Evolutionary conservation across 1,140 invertebrate genomes (phyloP).

Genomic region (Sinella curviseta): DNA sequence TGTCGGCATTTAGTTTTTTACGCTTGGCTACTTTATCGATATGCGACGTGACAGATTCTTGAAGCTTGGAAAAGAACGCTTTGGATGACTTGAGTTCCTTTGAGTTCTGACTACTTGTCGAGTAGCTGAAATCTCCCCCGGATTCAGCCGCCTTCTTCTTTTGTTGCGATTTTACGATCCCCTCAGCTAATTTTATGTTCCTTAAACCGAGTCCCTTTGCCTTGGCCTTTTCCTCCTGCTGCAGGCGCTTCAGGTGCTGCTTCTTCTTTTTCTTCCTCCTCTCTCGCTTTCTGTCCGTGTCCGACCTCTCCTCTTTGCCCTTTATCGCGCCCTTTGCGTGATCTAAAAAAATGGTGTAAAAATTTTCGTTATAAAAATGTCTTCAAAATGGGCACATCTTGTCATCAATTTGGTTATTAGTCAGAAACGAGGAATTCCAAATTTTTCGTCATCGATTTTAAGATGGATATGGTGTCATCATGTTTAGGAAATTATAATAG

Average conservation of each 20-base stretch:
- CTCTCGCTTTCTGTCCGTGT: constrained; percentile 86
- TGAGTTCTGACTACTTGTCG: constrained; percentile 52
- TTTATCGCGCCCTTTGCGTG: constrained; percentile 77
- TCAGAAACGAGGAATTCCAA: constrained; percentile 48
- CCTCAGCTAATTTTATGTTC: constrained; percentile 64
- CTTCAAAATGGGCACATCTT: not conserved
- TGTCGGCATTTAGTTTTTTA: constrained; percentile 52
- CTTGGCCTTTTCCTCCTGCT: constrained; percentile 61
- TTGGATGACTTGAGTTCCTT: constrained; percentile 74
- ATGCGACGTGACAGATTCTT: constrained; percentile 67
- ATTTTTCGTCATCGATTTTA: constrained; percentile 33
- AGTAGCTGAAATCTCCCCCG: constrained; percentile 45
- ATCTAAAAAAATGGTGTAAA: constrained; percentile 54
- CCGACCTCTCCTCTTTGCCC: constrained; percentile 75
- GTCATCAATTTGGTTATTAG: too few relatives aligned
- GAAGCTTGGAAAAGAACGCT: constrained; percentile 77
- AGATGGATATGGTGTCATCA: constrained; percentile 40
- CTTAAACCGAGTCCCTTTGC: constrained; percentile 56
- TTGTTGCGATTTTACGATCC: constrained; percentile 60
- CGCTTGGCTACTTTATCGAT: constrained; percentile 56
- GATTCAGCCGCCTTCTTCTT: constrained; percentile 65
- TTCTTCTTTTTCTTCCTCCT: constrained; percentile 81
- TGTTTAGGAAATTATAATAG: not conserved
- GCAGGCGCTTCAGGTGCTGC: constrained; percentile 63
- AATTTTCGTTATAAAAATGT: too few relatives aligned